Evolutionary conservation across 2,113 vertebrate genomes (phyloP).

Genomic region (Melozone crissalis): DNA sequence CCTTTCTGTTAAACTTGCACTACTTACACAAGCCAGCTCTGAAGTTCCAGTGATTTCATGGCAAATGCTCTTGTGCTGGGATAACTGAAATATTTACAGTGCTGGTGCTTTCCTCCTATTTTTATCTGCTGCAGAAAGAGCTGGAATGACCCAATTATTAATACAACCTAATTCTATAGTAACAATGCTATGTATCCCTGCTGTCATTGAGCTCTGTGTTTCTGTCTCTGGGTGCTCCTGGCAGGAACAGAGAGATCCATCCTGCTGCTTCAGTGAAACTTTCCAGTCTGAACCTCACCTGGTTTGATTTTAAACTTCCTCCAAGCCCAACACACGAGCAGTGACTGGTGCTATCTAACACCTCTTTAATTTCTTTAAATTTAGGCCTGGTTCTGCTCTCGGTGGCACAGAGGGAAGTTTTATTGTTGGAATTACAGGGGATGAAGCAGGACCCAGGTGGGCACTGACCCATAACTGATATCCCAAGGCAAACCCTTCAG

Average conservation of each 20-base stretch:
- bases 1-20: background rate
- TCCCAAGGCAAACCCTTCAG: background rate
- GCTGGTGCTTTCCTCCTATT: background rate
- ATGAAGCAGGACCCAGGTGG: background rate
- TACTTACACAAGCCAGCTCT: no score
- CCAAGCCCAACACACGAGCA: background rate
- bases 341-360: background rate
- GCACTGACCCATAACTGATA: background rate
- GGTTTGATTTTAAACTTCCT: background rate
- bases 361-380: background rate
- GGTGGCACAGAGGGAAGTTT: background rate
- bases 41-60: background rate
- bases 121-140: background rate
- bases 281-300: background rate
- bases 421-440: background rate
- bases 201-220: background rate
- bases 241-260: background rate
- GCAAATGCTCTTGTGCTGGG: background rate
- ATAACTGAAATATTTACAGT: background rate
- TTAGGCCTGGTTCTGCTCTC: background rate
- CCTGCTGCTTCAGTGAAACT: background rate
- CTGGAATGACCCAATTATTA: background rate
- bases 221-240: background rate
- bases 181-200: background rate
- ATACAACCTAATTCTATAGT: background rate